phyloP scores from a whole-genome alignment of 2,888 invertebrate genomes.

The Pyrrhosoma nymphula region DNA sequence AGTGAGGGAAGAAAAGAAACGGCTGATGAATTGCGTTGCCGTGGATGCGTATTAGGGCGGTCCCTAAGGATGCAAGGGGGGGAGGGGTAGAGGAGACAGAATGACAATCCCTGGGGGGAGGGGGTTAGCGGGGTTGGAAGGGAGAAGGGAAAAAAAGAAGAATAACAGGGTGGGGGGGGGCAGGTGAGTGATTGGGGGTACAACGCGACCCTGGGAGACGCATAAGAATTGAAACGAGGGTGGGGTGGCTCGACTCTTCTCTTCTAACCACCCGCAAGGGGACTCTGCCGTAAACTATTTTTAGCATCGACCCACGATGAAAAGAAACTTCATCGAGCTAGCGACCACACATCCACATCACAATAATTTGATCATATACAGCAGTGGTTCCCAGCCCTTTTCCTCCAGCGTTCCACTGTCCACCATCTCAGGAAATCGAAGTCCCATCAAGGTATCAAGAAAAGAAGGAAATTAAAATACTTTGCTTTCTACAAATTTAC shows the following conservation, averaged over 20 bases:
- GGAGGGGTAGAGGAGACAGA: not conserved
- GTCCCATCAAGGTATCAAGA: no score
- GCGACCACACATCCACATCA: no score
- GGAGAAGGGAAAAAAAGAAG: not conserved
- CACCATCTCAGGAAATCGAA: no score
- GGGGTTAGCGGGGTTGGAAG: not conserved
- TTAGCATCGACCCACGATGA: no score
- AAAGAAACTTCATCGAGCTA: no score
- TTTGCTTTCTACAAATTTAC: no score
- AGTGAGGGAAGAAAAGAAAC: not conserved
- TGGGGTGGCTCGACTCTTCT: not conserved
- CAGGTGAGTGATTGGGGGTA: not conserved
- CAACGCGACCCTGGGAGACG: not conserved
- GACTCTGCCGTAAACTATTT: no score
- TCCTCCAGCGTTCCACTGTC: no score
- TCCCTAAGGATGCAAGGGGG: not conserved
- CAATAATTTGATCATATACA: no score
- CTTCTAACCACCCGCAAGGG: not conserved
- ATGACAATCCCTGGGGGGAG: not conserved
- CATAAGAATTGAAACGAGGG: slow-evolving; percentile 1
- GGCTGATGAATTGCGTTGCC: slow-evolving; percentile 36
- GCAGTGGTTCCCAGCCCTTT: no score
- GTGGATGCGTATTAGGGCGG: slow-evolving; percentile 13
- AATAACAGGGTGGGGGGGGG: not conserved
- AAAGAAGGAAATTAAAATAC: no score